Evolutionary conservation across 64 coral and sea anemone genomes (phyloP).

Genomic region (Pocillopora damicornis): DNA sequence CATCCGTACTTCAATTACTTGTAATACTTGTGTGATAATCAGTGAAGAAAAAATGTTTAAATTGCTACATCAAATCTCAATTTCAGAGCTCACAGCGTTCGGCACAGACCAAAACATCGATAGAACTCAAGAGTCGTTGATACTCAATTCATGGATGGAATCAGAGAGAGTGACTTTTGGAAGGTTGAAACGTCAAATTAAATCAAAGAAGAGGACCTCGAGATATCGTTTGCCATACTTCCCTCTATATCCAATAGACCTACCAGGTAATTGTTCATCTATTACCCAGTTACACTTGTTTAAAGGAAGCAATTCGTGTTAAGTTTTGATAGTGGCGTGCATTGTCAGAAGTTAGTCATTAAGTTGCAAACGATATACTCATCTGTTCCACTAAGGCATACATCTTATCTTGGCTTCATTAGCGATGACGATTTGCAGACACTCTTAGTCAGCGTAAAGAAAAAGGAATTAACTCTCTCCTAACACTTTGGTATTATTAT

Average conservation of each 20-base stretch:
- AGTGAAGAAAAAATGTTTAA: not conserved
- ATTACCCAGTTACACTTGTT: not conserved
- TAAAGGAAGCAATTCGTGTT: not conserved
- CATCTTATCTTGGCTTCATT: no score
- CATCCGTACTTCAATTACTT: not conserved
- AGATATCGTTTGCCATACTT: conserved; percentile 17
- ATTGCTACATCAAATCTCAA: not conserved
- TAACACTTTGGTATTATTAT: no score
- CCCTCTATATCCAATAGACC: conserved; percentile 32
- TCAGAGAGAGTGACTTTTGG: not conserved
- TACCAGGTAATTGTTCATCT: conserved; percentile 13
- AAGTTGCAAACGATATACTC: no score
- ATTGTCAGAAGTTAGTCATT: not conserved
- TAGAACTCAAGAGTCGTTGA: not conserved
- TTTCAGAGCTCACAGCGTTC: conserved; percentile 9
- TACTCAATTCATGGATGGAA: conserved; percentile 5
- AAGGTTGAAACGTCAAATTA: conserved; percentile 14
- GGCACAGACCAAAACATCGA: not conserved
- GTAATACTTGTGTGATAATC: not conserved
- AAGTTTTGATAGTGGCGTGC: not conserved
- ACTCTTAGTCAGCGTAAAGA: no score
- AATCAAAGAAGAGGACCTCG: not conserved
- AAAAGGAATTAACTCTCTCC: no score
- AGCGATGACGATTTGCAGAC: no score
- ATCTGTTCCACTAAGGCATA: no score